A percentile compares a stretch with the other conserved stretches of the same genome.
phyloP scores from a whole-genome alignment of 2,888 invertebrate genomes.

The Linnaemya tessellans region DNA sequence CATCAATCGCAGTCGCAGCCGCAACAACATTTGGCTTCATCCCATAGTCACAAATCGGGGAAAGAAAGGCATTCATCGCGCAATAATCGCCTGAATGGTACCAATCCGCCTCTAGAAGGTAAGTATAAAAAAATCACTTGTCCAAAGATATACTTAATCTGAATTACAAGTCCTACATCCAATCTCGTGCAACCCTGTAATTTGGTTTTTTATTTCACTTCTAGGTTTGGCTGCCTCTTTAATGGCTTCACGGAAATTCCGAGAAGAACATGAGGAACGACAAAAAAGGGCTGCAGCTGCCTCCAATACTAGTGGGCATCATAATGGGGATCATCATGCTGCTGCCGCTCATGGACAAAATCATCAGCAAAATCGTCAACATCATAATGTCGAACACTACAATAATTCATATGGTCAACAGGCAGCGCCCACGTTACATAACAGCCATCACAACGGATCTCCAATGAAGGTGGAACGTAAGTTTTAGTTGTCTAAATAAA shows the following conservation, averaged over 20 bases:
- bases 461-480: slow-evolving; percentile 81
- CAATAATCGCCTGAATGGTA: slow-evolving; percentile 79
- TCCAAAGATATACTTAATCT: no score
- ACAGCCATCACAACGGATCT: slow-evolving; percentile 75
- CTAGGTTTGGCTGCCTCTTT: slow-evolving; percentile 91
- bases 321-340: slow-evolving; percentile 74
- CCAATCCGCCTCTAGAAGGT: slow-evolving; percentile 83
- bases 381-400: slow-evolving; percentile 49
- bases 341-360: slow-evolving; percentile 56
- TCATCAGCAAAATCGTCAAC: slow-evolving; percentile 67
- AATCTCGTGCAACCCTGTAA: no score
- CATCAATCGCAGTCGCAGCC: slow-evolving; percentile 77
- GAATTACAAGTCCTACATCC: no score
- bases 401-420: slow-evolving; percentile 62
- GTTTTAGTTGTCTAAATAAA: slow-evolving; percentile 60
- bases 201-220: not conserved
- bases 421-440: slow-evolving; percentile 48
- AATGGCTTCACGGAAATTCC: slow-evolving; percentile 87
- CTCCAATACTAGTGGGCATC: slow-evolving; percentile 71
- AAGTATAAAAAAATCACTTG: slow-evolving; percentile 66
- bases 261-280: slow-evolving; percentile 84
- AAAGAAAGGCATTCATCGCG: slow-evolving; percentile 76
- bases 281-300: slow-evolving; percentile 81
- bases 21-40: slow-evolving; percentile 68
- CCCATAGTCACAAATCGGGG: slow-evolving; percentile 76